Evolutionary conservation across 2,113 vertebrate genomes (phyloP).

Genomic region (Pleuronectes platessa): DNA sequence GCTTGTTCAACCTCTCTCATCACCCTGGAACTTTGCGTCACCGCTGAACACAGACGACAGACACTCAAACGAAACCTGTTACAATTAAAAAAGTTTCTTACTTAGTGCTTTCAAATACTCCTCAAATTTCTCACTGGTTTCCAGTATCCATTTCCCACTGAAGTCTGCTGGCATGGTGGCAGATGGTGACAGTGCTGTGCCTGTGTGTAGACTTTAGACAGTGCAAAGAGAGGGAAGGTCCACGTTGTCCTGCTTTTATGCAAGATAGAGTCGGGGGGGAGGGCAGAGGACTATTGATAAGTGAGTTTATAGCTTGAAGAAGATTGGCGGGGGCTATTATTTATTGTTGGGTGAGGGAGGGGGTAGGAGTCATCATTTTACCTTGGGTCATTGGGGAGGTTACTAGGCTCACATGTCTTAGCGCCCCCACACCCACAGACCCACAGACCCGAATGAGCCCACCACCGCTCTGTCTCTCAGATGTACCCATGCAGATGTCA

Average conservation of each 20-base stretch:
- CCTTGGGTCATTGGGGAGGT: conserved; percentile 13
- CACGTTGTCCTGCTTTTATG: conserved; percentile 53
- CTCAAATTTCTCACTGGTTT: conserved; percentile 90
- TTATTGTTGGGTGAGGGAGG: neutral
- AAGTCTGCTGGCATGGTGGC: conserved; percentile 87
- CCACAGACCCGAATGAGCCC: neutral
- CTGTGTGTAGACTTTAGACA: conserved; percentile 50
- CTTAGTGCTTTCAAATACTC: conserved; percentile 91
- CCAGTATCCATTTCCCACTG: conserved; percentile 91
- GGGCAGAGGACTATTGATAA: conserved; percentile 72
- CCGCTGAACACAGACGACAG: neutral
- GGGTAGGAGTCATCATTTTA: conserved; percentile 6
- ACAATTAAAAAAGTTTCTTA: conserved; percentile 75
- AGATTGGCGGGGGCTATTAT: conserved; percentile 39
- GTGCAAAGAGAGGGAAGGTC: conserved; percentile 26
- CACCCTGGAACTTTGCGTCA: neutral
- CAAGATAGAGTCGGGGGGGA: conserved; percentile 13
- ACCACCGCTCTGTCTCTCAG: neutral
- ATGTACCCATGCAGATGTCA: neutral
- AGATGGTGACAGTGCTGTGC: conserved; percentile 30
- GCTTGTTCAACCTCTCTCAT: neutral
- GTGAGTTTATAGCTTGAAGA: conserved; percentile 49
- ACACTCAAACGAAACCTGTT: neutral
- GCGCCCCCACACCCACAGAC: neutral
- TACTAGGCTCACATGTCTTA: neutral